Conservation (phyloP, 1,140 invertebrate genomes). For the Zelostemma sp. region DNA sequence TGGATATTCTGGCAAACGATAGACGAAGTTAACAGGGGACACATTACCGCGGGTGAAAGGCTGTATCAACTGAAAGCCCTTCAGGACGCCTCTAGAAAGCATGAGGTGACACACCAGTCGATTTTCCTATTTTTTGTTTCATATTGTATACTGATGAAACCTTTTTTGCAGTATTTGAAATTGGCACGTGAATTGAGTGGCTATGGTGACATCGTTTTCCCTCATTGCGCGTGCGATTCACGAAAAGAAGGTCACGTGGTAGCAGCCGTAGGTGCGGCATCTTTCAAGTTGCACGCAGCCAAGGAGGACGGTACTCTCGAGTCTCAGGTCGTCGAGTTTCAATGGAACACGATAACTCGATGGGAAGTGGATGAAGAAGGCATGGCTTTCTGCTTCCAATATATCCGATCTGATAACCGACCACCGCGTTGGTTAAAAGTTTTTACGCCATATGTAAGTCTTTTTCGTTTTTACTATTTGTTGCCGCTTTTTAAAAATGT, state of each 20-base stretch:
- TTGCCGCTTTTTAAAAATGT: constrained; percentile 8
- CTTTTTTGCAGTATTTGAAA: constrained; percentile 85
- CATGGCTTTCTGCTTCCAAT: constrained; percentile 91
- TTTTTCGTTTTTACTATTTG: constrained; percentile 12
- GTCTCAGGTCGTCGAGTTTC: constrained; percentile 87
- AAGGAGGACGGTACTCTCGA: constrained; percentile 88
- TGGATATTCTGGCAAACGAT: constrained; percentile 87
- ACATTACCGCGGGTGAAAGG: constrained; percentile 88
- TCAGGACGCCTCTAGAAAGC: constrained; percentile 88
- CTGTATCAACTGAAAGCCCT: constrained; percentile 96
- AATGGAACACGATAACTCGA: constrained; percentile 84
- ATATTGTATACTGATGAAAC: too few species aligned
- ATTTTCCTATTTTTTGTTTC: too few species aligned
- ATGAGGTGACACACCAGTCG: constrained; percentile 76
- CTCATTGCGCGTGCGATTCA: constrained; percentile 95
- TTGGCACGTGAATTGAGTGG: constrained; percentile 88
- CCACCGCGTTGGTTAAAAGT: constrained; percentile 89
- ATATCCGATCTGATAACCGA: constrained; percentile 82
- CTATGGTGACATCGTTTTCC: constrained; percentile 93
- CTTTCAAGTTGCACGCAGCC: constrained; percentile 89
- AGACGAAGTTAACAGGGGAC: constrained; percentile 94
- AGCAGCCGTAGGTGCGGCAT: constrained; percentile 79
- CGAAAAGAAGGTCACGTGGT: constrained; percentile 93
- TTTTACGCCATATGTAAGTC: constrained; percentile 91
- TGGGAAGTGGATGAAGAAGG: constrained; percentile 93